Percentiles rank a stretch among this genome's conserved stretches.
These are phyloP conservation scores for Cantharis rufa DNA, from an alignment of 2,888 invertebrate species.

Conservation along the genomic window DNA sequence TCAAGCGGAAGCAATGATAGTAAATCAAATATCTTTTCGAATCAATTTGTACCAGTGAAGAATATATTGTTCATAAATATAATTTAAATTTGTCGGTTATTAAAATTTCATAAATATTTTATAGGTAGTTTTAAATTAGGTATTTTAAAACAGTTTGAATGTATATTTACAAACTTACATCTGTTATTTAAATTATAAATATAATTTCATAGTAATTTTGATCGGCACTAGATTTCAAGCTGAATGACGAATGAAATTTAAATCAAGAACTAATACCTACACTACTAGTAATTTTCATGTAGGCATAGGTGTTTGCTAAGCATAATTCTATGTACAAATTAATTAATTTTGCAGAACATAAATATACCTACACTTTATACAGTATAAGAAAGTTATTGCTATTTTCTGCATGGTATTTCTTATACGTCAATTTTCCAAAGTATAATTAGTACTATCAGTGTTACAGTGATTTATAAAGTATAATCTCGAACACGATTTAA, in stretches of 20 bases:
- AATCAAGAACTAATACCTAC: neutral
- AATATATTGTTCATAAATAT: constrained; percentile 4
- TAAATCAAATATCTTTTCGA: constrained; percentile 15
- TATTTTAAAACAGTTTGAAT: constrained; percentile 4
- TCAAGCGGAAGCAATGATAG: constrained; percentile 12
- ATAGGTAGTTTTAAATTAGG: constrained; percentile 1
- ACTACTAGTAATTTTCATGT: neutral
- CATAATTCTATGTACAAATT: neutral
- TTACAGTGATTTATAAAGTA: neutral
- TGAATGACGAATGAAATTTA: neutral
- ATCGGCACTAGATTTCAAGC: neutral
- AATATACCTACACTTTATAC: too few relatives aligned
- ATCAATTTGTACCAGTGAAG: constrained; percentile 12
- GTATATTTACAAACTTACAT: neutral
- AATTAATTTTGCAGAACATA: neutral
- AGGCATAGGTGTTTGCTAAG: neutral
- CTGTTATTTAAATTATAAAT: neutral
- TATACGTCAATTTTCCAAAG: neutral
- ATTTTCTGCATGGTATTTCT: neutral
- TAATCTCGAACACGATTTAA: neutral
- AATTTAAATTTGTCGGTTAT: constrained; percentile 14
- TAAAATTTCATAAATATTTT: constrained; percentile 9
- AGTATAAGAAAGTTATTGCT: neutral
- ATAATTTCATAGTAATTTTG: neutral
- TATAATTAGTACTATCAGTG: neutral